phyloP scores from a whole-genome alignment of 1,140 invertebrate species.

The Acarapis woodi region DNA sequence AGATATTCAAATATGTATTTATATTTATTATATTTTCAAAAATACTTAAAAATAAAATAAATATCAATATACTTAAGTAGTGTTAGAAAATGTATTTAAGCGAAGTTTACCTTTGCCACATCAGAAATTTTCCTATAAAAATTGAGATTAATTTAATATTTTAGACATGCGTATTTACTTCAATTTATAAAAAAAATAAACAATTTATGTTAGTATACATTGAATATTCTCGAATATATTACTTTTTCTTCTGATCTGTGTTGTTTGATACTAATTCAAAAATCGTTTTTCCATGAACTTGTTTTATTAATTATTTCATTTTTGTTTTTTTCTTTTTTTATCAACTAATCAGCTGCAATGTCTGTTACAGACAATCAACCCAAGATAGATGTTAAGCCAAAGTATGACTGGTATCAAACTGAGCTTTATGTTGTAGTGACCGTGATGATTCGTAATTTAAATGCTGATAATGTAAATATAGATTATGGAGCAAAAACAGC shows the following conservation, averaged over 20 bases:
- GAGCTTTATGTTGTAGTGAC: constrained; percentile 3
- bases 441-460: constrained; percentile 6
- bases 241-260: not conserved
- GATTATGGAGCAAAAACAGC: constrained; percentile 5
- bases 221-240: not conserved
- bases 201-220: not conserved
- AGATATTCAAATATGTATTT: no score
- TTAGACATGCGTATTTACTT: no score
- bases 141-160: no score
- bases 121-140: no score
- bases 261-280: not conserved
- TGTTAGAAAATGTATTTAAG: no score
- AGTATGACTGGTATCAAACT: constrained; percentile 9
- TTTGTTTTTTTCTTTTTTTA: not conserved
- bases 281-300: not conserved
- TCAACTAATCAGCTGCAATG: not conserved
- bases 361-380: not conserved
- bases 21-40: no score
- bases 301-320: not conserved
- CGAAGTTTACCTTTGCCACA: no score
- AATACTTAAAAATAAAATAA: no score
- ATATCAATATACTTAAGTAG: no score
- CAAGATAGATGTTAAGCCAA: not conserved
- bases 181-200: no score
- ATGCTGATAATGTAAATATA: constrained; percentile 7